Evolutionary conservation across 2,113 vertebrate genomes (phyloP).

Genomic region (Spea multiplicata): DNA sequence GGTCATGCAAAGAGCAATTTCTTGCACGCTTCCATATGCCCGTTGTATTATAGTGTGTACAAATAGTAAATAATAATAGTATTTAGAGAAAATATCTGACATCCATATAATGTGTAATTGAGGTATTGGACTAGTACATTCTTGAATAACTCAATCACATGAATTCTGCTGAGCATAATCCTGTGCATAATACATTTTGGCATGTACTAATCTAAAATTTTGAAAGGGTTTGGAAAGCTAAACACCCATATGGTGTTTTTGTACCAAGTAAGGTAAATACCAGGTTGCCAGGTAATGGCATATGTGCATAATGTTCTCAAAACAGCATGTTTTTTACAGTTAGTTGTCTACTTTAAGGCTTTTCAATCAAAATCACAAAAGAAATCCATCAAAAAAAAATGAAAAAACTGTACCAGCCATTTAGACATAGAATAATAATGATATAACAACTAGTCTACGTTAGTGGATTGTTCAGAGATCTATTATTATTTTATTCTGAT

Average conservation of each 20-base stretch:
- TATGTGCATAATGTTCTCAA: conserved; percentile 31
- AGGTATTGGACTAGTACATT: background rate
- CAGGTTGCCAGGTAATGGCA: conserved; percentile 21
- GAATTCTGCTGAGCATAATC: background rate
- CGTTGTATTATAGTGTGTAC: too few species aligned
- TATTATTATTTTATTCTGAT: background rate
- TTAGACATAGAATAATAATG: conserved; percentile 24
- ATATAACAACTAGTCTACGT: conserved; percentile 1
- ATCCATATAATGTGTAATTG: background rate
- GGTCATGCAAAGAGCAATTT: too few species aligned
- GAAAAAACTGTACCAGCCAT: conserved; percentile 12
- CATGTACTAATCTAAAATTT: background rate
- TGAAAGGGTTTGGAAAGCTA: conserved; percentile 28
- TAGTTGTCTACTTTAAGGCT: conserved; percentile 18
- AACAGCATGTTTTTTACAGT: conserved; percentile 20
- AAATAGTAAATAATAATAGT: background rate
- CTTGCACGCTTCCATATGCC: too few species aligned
- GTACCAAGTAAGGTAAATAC: background rate
- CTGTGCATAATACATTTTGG: background rate
- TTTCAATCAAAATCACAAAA: conserved; percentile 31
- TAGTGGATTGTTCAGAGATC: background rate
- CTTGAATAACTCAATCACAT: background rate
- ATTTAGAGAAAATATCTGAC: background rate
- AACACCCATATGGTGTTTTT: background rate
- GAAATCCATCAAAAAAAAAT: conserved; percentile 9